Percentiles rank a stretch among this genome's conserved stretches.
phyloP scores from a whole-genome alignment of 2,797 vertebrate species.

The Ambastaia sidthimunki region DNA sequence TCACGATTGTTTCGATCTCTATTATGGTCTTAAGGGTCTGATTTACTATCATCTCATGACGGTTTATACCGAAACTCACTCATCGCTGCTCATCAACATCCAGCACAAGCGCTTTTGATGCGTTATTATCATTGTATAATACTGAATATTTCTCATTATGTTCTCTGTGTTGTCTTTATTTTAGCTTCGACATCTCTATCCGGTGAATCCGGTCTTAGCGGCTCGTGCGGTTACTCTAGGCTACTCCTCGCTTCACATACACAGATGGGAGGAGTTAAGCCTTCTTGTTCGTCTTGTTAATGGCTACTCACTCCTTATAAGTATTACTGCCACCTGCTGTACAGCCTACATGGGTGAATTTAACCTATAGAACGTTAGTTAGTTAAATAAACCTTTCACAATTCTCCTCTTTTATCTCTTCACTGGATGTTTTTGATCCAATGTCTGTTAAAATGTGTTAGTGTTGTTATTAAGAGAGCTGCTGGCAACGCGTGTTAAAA shows the following conservation, averaged over 20 bases:
- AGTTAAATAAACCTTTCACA: no score
- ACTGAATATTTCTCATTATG: background rate
- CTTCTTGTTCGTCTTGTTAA: no score
- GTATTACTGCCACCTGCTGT: no score
- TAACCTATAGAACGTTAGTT: no score
- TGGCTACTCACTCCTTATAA: no score
- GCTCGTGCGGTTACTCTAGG: conserved; percentile 9
- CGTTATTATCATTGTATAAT: background rate
- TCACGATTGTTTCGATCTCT: background rate
- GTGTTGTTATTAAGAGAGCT: no score
- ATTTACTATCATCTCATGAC: conserved; percentile 17
- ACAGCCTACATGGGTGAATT: no score
- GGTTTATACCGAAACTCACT: background rate
- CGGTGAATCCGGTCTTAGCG: conserved; percentile 13
- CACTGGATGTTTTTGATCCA: no score
- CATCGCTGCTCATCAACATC: background rate
- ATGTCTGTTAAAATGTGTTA: background rate
- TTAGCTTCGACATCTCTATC: background rate
- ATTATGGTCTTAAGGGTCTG: background rate
- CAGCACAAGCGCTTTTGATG: background rate
- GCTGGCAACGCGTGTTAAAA: no score
- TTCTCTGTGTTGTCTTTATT: background rate
- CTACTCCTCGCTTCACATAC: conserved; percentile 13
- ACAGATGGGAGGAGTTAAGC: background rate
- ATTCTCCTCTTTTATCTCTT: background rate